Evolutionary conservation across 2,797 vertebrate species (phyloP), one percentile per base, ranked within the genome.

Genomic region (Pogonophryne albipinna): DNA sequence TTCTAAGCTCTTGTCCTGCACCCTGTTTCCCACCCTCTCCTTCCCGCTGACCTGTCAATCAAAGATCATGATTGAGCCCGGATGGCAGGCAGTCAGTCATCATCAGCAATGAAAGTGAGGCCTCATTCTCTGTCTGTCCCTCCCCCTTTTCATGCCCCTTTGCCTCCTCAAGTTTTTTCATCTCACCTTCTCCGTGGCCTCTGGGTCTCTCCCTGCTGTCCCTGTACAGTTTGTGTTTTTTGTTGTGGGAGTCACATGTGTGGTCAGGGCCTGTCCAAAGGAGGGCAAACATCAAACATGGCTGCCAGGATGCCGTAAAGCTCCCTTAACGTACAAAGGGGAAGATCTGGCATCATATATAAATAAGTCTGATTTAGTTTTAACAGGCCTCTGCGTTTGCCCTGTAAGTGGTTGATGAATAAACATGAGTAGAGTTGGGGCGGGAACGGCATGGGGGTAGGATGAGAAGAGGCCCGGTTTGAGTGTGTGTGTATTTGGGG

Each of bases 391-490:
- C 80, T 85, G 87, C 89, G 87, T 93, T 92, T 92, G 88, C 83
- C 86, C 80, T 92, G 90, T 92, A 94, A 94, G 93, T 93, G 92
- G 87, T 85, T 93, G 90, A 94, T 95, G 93, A 95, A 95, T 95
- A 95, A 92, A 94, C 93, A 95, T 95, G 91, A 95, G 93, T 20
- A 55, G 74, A 87, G 90, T 90, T 88, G 89, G 88, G 86, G 89
- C 78, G 82, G 90, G 91, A 90, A 90, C 80, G 78, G 84, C 63
- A 83, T 82, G 79, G 84, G 85, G 84, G 79, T 84, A 66, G 84
- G 74, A 85, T 86, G 80, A 83, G 88, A 92, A 85, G 84, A 79
- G 80, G 84, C 83, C 83, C 27, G 10, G 79, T 79, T 62, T 87
- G 65, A 76, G 34, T 38, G 34, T 64, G 13, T 34, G 6, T 34